Evolutionary conservation across 2,113 vertebrate genomes (phyloP), one percentile per base, ranked within the genome.

Genomic region (Prionailurus bengalensis): DNA sequence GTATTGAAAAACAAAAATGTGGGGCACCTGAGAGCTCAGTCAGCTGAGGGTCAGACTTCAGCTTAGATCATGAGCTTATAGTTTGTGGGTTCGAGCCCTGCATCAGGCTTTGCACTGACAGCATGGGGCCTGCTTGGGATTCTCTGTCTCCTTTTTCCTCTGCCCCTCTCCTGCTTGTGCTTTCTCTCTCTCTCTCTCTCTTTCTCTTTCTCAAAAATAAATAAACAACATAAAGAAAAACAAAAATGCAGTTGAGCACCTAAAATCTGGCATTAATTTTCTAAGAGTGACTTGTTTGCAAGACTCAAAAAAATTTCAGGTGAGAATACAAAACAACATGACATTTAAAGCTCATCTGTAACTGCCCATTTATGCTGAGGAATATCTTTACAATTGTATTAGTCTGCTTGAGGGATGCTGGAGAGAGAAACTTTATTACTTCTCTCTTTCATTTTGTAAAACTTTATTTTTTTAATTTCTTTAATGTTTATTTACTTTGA

Each of bases 371-470:
- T 29, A 76, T 21, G 7, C 48, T 74, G 33, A 93, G 17, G 86
- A 84, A 51, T 39, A 63, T 48, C 79, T 97, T 83, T 66, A 55
- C 7, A 90, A 93, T n/a, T 23, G 45, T 66, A 1, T 85, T 94
- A 45, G 7, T 66, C 19, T 55, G 61, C 4, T 70, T 86, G 25
- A 68, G 16, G 9, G 3, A 21, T 70, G 10, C 36, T 71, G 5
- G 17, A 95, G 83, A 83, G 39, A 89, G 25, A 90, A 86, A 93
- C 48, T 85, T 55, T 82, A 91, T 95, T 36, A 36, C 36, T 36
- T 68, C 39, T 68, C 39, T 71, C 27, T 88, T 80, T 86, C 82
- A 73, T 95, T 94, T 82, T 87, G 23, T 78, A 76, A 89, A 91
- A 74, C 16, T 88, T 84, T 63, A 55, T 48, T 90, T 78, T n/a